phyloP scores from a whole-genome alignment of 2,113 vertebrate genomes.

The Myxocyprinus asiaticus region DNA sequence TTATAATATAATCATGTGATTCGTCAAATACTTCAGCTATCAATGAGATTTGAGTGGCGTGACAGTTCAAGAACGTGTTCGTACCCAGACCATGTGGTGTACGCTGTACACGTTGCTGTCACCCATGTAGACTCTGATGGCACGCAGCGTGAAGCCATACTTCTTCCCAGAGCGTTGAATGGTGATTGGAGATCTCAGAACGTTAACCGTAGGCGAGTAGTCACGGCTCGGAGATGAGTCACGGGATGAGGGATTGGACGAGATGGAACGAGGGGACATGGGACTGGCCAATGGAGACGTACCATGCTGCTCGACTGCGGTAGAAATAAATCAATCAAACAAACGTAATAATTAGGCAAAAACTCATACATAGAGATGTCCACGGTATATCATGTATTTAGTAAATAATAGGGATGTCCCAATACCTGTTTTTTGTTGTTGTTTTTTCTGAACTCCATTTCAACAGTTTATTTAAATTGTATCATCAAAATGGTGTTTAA shows the following conservation, averaged over 20 bases:
- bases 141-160: slow-evolving; percentile 89
- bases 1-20: not conserved
- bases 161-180: slow-evolving; percentile 91
- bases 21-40: not conserved
- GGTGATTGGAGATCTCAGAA: slow-evolving; percentile 86
- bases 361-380: too few species aligned
- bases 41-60: not conserved
- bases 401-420: too few species aligned
- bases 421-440: too few species aligned
- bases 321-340: not conserved
- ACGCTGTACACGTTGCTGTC: slow-evolving; percentile 92
- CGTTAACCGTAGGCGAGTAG: slow-evolving; percentile 83
- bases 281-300: slow-evolving; percentile 88
- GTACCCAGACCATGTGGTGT: slow-evolving; percentile 92
- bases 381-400: too few species aligned
- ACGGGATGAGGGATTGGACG: slow-evolving; percentile 89
- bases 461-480: too few species aligned
- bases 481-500: too few species aligned
- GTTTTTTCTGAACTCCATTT: too few species aligned
- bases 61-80: slow-evolving; percentile 40
- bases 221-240: slow-evolving; percentile 91
- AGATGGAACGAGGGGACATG: slow-evolving; percentile 90
- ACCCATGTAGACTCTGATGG: slow-evolving; percentile 92
- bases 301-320: slow-evolving; percentile 83
- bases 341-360: too few species aligned